Percentiles rank a stretch among this genome's conserved stretches.
Conservation (phyloP, 2,797 vertebrate species). For the Danio tinwini region DNA sequence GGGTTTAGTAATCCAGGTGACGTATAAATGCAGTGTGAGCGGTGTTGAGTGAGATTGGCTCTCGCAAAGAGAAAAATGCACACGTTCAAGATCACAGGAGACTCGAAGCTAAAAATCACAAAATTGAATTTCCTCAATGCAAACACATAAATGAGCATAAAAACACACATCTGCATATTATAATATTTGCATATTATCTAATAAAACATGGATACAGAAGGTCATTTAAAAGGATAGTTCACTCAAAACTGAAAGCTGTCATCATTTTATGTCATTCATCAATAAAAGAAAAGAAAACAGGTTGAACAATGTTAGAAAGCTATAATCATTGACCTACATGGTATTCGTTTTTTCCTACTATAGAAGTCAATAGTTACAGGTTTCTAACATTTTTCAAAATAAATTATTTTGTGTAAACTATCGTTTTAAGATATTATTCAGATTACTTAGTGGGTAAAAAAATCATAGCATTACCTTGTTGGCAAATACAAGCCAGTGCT, state of each 20-base stretch:
- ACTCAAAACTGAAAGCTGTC: no score
- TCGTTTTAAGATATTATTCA: no score
- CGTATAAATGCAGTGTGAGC: conserved; percentile 33
- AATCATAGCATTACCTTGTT: conserved; percentile 87
- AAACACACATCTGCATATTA: not conserved
- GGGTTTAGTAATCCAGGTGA: conserved; percentile 59
- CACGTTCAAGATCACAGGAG: conserved; percentile 40
- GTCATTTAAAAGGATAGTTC: not conserved
- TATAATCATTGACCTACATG: no score
- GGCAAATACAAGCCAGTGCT: conserved; percentile 98
- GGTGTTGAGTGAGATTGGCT: conserved; percentile 3
- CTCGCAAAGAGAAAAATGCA: conserved; percentile 29
- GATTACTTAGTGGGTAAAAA: not conserved
- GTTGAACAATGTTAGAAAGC: not conserved
- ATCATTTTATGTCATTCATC: no score
- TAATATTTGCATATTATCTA: not conserved
- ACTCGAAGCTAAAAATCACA: conserved; percentile 44
- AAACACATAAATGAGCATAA: conserved; percentile 1
- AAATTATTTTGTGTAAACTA: no score
- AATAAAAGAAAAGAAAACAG: not conserved
- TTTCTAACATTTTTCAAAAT: no score
- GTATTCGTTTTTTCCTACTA: no score
- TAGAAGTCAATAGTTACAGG: no score
- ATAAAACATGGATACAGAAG: no score
- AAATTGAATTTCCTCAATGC: conserved; percentile 52